phyloP scores from a whole-genome alignment of 2,113 vertebrate genomes.

The Cyphomyrus plagiostoma region DNA sequence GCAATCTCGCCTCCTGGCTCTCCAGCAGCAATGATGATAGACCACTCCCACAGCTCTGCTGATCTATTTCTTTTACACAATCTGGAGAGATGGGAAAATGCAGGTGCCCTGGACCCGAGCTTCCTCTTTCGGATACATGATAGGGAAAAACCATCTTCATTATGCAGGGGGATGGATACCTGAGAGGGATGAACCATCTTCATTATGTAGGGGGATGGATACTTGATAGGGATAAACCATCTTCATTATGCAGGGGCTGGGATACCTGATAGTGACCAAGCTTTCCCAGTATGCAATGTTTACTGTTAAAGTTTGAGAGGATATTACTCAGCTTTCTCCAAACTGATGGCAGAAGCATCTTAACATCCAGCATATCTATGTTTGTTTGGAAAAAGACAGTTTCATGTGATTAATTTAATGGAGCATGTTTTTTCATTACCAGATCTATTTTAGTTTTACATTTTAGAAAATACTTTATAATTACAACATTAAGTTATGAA shows the following conservation, averaged over 20 bases:
- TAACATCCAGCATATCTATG: not conserved
- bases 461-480: not conserved
- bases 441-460: not conserved
- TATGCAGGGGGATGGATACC: constrained; percentile 12
- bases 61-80: constrained; percentile 24
- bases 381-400: not conserved
- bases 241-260: not conserved
- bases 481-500: not conserved
- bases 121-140: not conserved
- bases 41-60: constrained; percentile 42
- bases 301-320: not conserved
- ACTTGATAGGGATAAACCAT: not conserved
- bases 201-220: constrained; percentile 2
- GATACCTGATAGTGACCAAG: not conserved
- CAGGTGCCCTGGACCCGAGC: not conserved
- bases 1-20: constrained; percentile 58
- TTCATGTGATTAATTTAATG: not conserved
- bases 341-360: not conserved
- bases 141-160: constrained; percentile 5
- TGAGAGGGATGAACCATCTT: constrained; percentile 1
- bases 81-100: not conserved
- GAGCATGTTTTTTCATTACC: not conserved
- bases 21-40: constrained; percentile 51
- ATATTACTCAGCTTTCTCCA: not conserved
- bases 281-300: not conserved